Evolutionary conservation across 2,797 vertebrate genomes (phyloP).

Genomic region (Sphenopsis melanotis): DNA sequence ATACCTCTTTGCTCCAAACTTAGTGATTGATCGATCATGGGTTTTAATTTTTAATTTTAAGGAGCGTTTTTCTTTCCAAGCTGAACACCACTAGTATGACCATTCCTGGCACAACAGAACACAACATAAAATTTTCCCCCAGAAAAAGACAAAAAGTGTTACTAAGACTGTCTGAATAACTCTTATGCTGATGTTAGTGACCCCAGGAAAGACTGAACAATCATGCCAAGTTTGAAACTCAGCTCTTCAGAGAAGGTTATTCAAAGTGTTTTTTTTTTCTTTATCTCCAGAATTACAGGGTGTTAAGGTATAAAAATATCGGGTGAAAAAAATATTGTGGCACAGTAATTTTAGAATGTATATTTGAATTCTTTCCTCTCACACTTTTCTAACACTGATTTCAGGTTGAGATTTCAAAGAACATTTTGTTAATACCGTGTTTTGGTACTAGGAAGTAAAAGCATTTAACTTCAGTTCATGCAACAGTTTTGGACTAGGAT

Average conservation of each 20-base stretch:
- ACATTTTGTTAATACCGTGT: not conserved
- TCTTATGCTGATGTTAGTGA: not conserved
- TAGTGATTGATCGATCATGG: accelerated
- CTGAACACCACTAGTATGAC: not conserved
- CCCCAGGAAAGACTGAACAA: not conserved
- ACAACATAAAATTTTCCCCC: not conserved
- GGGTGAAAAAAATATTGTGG: not conserved
- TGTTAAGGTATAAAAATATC: not conserved
- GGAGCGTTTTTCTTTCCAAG: not conserved
- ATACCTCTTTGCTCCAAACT: not conserved
- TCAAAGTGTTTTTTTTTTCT: not conserved
- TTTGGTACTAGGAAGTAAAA: not conserved
- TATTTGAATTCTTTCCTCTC: not conserved
- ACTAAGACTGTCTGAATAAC: not conserved
- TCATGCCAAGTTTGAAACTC: not conserved
- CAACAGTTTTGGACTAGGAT: not conserved
- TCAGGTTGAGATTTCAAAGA: not conserved
- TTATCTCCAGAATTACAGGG: not conserved
- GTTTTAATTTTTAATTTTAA: not conserved
- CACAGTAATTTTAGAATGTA: not conserved
- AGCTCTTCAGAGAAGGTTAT: not conserved
- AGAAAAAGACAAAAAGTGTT: not conserved
- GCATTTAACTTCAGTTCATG: not conserved
- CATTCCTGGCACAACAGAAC: not conserved
- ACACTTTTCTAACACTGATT: not conserved